Evolutionary conservation across 2,888 invertebrate genomes (phyloP).

Genomic region (Phyllotreta striolata): DNA sequence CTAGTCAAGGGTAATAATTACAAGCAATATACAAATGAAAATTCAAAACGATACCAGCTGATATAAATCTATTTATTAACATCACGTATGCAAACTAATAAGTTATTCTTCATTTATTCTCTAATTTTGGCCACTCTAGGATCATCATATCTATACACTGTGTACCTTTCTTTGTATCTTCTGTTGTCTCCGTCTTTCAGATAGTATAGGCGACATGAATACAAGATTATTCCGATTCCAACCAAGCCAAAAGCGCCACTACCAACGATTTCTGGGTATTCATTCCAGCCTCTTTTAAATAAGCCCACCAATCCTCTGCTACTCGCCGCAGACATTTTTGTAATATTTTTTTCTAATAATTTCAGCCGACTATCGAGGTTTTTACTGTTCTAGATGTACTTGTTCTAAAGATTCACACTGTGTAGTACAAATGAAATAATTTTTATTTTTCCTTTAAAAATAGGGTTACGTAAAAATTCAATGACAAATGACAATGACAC

Average conservation of each 20-base stretch:
- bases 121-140: conserved; percentile 65
- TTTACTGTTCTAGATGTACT: too few relatives aligned
- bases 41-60: too few relatives aligned
- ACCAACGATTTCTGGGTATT: conserved; percentile 76
- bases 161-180: conserved; percentile 70
- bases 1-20: too few relatives aligned
- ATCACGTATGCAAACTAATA: too few relatives aligned
- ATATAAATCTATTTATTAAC: too few relatives aligned
- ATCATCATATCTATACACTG: conserved; percentile 74
- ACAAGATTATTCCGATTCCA: conserved; percentile 64
- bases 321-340: conserved; percentile 39
- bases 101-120: conserved; percentile 6
- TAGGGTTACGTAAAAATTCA: too few relatives aligned
- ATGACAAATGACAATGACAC: too few relatives aligned
- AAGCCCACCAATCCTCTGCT: conserved; percentile 52
- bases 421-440: too few relatives aligned
- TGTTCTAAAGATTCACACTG: too few relatives aligned
- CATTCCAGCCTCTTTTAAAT: conserved; percentile 67
- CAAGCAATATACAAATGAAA: too few relatives aligned
- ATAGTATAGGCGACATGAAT: conserved; percentile 60
- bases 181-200: conserved; percentile 71
- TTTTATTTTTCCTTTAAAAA: too few relatives aligned
- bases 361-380: not conserved
- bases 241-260: conserved; percentile 67
- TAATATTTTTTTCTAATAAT: conserved; percentile 11